Evolutionary conservation across 2,113 vertebrate genomes (phyloP).

Genomic region (Alouatta palliata): DNA sequence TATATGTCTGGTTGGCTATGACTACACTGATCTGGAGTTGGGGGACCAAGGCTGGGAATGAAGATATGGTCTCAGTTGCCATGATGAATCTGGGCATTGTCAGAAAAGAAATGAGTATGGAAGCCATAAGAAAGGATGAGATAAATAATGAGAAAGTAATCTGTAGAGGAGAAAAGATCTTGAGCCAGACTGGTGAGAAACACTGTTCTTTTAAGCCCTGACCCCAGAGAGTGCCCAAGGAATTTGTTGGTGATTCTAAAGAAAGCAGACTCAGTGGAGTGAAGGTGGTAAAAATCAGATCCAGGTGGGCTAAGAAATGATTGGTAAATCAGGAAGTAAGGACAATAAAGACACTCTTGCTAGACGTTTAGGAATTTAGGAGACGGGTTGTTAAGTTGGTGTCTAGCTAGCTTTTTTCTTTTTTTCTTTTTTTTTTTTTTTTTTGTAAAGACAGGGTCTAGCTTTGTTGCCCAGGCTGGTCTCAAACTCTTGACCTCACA

Average conservation of each 20-base stretch:
- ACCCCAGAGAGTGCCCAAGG: background rate
- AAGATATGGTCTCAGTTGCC: background rate
- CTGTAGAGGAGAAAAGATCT: background rate
- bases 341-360: background rate
- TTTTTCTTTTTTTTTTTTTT: too few relatives aligned
- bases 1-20: background rate
- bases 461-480: too few relatives aligned
- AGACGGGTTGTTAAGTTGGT: background rate
- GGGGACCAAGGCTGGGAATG: fast-evolving
- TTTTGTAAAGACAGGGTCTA: too few relatives aligned
- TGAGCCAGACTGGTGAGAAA: background rate
- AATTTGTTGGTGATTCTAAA: background rate
- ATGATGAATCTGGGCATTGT: background rate
- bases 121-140: background rate
- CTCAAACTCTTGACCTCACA: too few relatives aligned
- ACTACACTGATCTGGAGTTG: background rate
- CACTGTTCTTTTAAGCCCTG: background rate
- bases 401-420: background rate
- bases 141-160: background rate
- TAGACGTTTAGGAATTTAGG: background rate
- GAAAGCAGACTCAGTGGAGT: background rate
- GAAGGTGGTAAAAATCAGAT: too few relatives aligned
- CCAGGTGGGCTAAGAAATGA: background rate
- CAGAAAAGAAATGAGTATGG: background rate
- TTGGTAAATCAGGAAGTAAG: background rate